Evolutionary conservation across 2,888 invertebrate genomes (phyloP), one percentile per base, ranked within the genome.

Genomic region (Pristionchus mayeri): DNA sequence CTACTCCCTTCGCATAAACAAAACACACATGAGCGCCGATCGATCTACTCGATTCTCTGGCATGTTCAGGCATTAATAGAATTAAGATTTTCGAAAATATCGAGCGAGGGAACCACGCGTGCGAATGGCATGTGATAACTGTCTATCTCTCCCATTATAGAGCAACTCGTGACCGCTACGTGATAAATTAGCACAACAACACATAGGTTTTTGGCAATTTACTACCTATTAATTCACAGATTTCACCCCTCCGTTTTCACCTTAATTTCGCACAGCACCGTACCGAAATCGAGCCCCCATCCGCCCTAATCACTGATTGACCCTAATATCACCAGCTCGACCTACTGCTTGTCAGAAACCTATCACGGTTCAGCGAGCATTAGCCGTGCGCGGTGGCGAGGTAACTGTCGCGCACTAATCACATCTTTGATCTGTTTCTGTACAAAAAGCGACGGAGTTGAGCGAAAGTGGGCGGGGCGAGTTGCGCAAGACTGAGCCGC

Each of bases 41-140:
- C 9, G 63, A 63, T 34, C 63, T 34, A 34, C 63, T 1, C 34
- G 63, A 63, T 34, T 63, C 13, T 71, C 24, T 54, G 7, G 54
- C 54, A 13, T 54, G 54, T n/a, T 54, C 7, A 21, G 4, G 4
- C 7, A 4, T 16, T 4, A 54, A 54, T 16, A 18, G 21, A 54
- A n/a, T 54, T 3, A 54, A 21, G 7, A n/a, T 21, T 9, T 4
- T 54, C 54, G 21, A 54, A 54, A 34, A 34, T 13, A 18, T 7
- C 21, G 40, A 13, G 67, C 21, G 67, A 67, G 40, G 6, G 30
- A 30, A 67, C 21, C 6, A 40, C 1, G 1, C 18, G 63, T 11
- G 40, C 3, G 71, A n/a, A 44, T 71, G 71, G 71, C 71, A 71
- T 71, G 71, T 71, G 71, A 71, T 71, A 71, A 71, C n/a, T 11